Evolutionary conservation across 2,888 invertebrate genomes (phyloP), one percentile per base, ranked within the genome.

Genomic region (Drosophila flavopinicola): DNA sequence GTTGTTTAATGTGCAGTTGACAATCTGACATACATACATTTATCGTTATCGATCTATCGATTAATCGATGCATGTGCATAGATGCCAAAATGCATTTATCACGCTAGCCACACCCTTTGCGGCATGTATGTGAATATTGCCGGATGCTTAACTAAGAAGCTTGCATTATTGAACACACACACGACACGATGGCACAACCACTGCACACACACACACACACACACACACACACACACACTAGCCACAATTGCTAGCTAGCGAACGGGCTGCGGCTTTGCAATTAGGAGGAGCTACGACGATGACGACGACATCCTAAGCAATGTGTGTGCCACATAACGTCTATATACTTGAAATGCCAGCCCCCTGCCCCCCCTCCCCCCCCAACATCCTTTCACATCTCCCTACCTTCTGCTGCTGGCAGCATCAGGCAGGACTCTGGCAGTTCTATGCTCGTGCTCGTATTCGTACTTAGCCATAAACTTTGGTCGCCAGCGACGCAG

Each of bases 261-360:
- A 72, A 68, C 69, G 60, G 63, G 70, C 66, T 87, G 87, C 54
- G 80, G 72, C 84, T 86, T 86, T 86, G 88, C 80, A 82, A 82
- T 82, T 82, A 82, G 80, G 80, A 82, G 80, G 88, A 89, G 89
- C 87, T 82, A 88, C 87, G 86, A 84, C 77, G 45, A 52, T 30
- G 38, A 39, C 47, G 58, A 51, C 53, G 13, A 24, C 53, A 25
- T 82, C 79, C 88, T 86, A 88, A 78, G 65, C 85, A 67, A 56
- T 52, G 70, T 75, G 69, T 69, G 45, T 48, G 54, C 63, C 63
- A 69, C 48, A 75, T 73, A 74, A 45, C 54, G 51, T 33, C 72
- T 72, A 72, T 72, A 47, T 76, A 65, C 72, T 52, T 47, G 41
- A 65, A 52, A 44, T 35, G 30, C 59, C 13, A 6, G 6, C 47